Conservation (phyloP, 2,888 invertebrate genomes). For the Cheilosia pagana region DNA sequence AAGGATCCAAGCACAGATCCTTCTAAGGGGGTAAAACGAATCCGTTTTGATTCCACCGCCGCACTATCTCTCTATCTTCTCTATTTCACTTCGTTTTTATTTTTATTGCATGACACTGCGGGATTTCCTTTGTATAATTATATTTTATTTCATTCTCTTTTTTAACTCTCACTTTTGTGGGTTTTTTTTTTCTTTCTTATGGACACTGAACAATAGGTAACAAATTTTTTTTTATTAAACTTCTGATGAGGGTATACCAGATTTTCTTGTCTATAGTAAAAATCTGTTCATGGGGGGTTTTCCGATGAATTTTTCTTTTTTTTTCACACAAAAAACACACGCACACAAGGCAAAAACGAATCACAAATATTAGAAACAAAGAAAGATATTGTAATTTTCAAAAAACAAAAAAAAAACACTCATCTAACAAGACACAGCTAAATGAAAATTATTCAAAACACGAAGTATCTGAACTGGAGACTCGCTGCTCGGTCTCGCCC, state of each 20-base stretch:
- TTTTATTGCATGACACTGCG: conserved; percentile 56
- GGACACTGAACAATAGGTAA: conserved; percentile 37
- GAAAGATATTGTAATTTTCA: conserved; percentile 8
- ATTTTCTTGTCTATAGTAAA: conserved; percentile 35
- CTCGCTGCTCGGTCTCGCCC: conserved; percentile 62
- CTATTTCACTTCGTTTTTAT: conserved; percentile 46
- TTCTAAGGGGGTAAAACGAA: conserved; percentile 29
- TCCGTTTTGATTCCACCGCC: conserved; percentile 60
- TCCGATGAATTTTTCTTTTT: background rate
- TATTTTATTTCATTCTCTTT: conserved; percentile 22
- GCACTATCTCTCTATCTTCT: conserved; percentile 41
- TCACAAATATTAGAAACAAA: background rate
- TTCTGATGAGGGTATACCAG: background rate
- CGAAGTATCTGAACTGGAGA: conserved; percentile 33
- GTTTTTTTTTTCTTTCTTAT: conserved; percentile 21
- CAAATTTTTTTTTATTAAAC: conserved; percentile 17
- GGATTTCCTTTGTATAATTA: conserved; percentile 50
- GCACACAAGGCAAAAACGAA: background rate
- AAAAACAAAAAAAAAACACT: conserved; percentile 8
- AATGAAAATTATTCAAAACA: conserved; percentile 38
- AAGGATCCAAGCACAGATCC: conserved; percentile 48
- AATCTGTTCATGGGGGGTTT: conserved; percentile 12
- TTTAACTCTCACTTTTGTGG: conserved; percentile 70
- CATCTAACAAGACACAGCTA: conserved; percentile 26
- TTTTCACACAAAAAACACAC: conserved; percentile 31